Evolutionary conservation across 2,888 invertebrate genomes (phyloP).

Genomic region (Patella pellucida): DNA sequence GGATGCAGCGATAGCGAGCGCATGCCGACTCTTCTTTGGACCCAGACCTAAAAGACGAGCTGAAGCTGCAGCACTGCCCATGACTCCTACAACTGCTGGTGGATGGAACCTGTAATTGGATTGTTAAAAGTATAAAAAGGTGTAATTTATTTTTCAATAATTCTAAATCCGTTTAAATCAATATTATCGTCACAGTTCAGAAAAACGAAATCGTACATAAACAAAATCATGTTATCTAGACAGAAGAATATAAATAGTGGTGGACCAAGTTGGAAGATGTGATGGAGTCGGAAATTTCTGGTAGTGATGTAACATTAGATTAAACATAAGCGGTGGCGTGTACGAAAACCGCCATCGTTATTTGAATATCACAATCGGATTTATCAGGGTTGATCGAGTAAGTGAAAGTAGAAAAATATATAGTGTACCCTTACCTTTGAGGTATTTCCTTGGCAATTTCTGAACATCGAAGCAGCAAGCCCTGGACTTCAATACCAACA

Average conservation of each 20-base stretch:
- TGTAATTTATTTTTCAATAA: not conserved
- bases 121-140: not conserved
- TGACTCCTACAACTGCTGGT: conserved; percentile 57
- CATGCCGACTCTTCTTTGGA: conserved; percentile 43
- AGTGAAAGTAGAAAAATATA: too few relatives aligned
- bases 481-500: conserved; percentile 55
- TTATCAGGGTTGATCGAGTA: too few relatives aligned
- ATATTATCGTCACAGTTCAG: too few relatives aligned
- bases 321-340: too few relatives aligned
- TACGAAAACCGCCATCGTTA: too few relatives aligned
- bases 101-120: conserved; percentile 49
- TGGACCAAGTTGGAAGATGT: too few relatives aligned
- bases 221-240: too few relatives aligned
- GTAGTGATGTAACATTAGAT: too few relatives aligned
- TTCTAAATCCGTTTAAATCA: too few relatives aligned
- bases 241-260: not conserved
- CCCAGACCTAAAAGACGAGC: conserved; percentile 46
- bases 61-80: conserved; percentile 56
- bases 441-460: conserved; percentile 50
- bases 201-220: too few relatives aligned
- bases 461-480: conserved; percentile 50
- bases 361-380: too few relatives aligned
- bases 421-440: conserved; percentile 39
- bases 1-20: conserved; percentile 55
- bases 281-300: too few relatives aligned